Conservation (phyloP, 1,140 invertebrate species). For the Drosophila parabipectinata region DNA sequence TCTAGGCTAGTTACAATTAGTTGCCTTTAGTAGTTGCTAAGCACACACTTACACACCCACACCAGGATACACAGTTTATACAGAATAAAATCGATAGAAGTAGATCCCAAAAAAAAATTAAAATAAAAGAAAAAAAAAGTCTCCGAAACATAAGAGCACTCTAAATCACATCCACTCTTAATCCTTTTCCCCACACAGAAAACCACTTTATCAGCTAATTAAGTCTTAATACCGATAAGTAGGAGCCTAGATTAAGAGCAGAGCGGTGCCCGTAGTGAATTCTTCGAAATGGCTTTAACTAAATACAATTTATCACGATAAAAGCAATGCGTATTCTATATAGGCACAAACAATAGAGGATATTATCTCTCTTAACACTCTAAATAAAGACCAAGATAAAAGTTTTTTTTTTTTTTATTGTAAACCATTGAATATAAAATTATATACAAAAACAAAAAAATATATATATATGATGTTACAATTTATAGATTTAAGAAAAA, state of each 20-base stretch:
- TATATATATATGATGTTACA: slow-evolving; percentile 34
- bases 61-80: slow-evolving; percentile 50
- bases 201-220: slow-evolving; percentile 30
- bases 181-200: neutral
- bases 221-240: slow-evolving; percentile 45
- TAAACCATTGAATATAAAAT: slow-evolving; percentile 29
- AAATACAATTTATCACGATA: slow-evolving; percentile 63
- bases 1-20: slow-evolving; percentile 52
- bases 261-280: slow-evolving; percentile 73
- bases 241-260: slow-evolving; percentile 22
- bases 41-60: slow-evolving; percentile 10
- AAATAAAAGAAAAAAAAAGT: too few relatives aligned
- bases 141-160: neutral
- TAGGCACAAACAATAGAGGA: slow-evolving; percentile 28
- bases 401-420: slow-evolving; percentile 37
- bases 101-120: too few relatives aligned
- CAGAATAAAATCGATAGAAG: slow-evolving; percentile 26
- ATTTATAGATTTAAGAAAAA: slow-evolving; percentile 25
- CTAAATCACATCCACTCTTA: neutral
- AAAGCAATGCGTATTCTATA: slow-evolving; percentile 13
- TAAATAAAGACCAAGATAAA: slow-evolving; percentile 45
- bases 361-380: slow-evolving; percentile 28
- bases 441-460: slow-evolving; percentile 34
- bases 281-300: slow-evolving; percentile 81
- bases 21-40: slow-evolving; percentile 53